Conservation (phyloP, 2,797 vertebrate genomes). For the Chrosomus eos region DNA sequence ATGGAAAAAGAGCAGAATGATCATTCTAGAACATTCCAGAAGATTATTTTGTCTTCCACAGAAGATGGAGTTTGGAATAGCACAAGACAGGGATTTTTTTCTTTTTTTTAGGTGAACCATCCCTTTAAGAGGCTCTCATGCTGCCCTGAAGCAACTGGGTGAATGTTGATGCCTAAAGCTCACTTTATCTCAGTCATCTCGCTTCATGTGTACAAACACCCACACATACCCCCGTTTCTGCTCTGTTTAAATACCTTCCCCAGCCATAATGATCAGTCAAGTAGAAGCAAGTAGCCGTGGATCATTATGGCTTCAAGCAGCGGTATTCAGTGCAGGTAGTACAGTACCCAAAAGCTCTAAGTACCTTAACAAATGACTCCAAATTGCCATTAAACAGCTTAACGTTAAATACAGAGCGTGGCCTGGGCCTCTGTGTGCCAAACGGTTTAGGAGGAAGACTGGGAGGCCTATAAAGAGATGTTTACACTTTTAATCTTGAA, state of each 20-base stretch:
- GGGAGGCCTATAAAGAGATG: constrained; percentile 83
- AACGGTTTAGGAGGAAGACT: constrained; percentile 88
- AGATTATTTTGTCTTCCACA: not conserved
- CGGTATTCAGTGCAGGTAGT: constrained; percentile 66
- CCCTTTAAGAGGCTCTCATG: constrained; percentile 7
- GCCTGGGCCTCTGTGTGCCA: constrained; percentile 87
- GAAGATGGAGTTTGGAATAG: not conserved
- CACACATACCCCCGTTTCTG: constrained; percentile 37
- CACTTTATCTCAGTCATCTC: constrained; percentile 2
- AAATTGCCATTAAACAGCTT: constrained; percentile 98
- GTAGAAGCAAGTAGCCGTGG: constrained; percentile 54
- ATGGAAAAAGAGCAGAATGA: not conserved
- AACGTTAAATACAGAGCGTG: constrained; percentile 91
- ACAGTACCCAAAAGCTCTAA: constrained; percentile 66
- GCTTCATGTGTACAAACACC: constrained; percentile 11
- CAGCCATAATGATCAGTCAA: constrained; percentile 51
- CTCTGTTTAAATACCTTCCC: constrained; percentile 41
- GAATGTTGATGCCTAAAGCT: constrained; percentile 31
- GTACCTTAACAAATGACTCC: constrained; percentile 96
- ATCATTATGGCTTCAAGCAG: constrained; percentile 75
- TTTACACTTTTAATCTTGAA: constrained; percentile 33
- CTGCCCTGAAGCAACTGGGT: not conserved
- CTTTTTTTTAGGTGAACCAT: not conserved
- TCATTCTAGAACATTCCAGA: not conserved
- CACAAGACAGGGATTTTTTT: not conserved